Evolutionary conservation across 2,113 vertebrate species (phyloP).

Genomic region (Siniperca knerii): DNA sequence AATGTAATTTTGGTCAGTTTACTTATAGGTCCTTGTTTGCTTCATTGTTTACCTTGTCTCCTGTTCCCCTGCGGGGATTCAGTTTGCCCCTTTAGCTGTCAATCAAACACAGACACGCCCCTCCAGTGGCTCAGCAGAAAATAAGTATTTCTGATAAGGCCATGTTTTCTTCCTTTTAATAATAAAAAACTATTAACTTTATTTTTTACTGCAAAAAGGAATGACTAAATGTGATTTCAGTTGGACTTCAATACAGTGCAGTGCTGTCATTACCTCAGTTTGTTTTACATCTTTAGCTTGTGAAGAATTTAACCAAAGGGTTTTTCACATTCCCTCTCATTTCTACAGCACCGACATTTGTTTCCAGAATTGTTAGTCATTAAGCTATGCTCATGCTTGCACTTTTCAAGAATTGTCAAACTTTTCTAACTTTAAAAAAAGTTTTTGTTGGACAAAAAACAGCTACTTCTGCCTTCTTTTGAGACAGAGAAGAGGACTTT

Average conservation of each 20-base stretch:
- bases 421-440: not conserved
- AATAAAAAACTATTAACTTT: no score
- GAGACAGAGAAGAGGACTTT: not conserved
- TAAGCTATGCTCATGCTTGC: not conserved
- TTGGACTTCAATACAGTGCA: not conserved
- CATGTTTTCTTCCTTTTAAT: no score
- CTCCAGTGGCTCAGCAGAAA: not conserved
- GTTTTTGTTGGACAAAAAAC: not conserved
- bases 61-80: not conserved
- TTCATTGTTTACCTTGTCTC: not conserved
- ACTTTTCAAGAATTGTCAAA: slow-evolving; percentile 6
- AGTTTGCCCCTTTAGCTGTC: not conserved
- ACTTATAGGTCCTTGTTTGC: not conserved
- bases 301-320: not conserved
- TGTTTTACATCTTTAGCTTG: not conserved
- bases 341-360: not conserved
- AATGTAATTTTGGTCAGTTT: no score
- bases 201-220: not conserved
- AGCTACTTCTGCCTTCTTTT: not conserved
- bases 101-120: not conserved
- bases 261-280: not conserved
- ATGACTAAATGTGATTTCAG: not conserved
- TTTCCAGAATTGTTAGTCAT: not conserved
- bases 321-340: not conserved
- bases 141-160: not conserved